These are phyloP conservation scores for Xylophagus ater DNA, from an alignment of 2,888 invertebrate genomes.

Conservation along the genomic window DNA sequence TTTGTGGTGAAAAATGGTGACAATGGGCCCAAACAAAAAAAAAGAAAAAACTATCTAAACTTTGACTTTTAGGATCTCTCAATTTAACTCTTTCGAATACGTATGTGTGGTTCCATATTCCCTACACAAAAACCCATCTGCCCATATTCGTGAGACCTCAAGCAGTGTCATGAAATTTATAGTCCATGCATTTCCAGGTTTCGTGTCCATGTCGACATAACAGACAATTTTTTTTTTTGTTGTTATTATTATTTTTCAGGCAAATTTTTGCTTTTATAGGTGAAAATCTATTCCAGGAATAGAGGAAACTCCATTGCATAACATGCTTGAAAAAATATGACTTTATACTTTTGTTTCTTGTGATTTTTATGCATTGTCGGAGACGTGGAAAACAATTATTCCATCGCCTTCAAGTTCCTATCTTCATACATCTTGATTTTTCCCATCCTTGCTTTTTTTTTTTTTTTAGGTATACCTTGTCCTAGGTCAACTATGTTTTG, in stretches of 20 bases:
- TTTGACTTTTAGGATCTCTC: too few relatives aligned
- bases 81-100: too few relatives aligned
- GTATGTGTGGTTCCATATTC: too few relatives aligned
- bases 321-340: neutral
- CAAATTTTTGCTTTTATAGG: conserved; percentile 10
- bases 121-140: too few relatives aligned
- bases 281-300: conserved; percentile 1
- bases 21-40: too few relatives aligned
- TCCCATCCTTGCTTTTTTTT: neutral
- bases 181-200: conserved; percentile 15
- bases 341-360: neutral
- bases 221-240: conserved; percentile 5
- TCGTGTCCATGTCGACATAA: conserved; percentile 16
- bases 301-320: conserved; percentile 8
- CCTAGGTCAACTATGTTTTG: neutral
- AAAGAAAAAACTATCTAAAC: too few relatives aligned
- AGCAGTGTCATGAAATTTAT: conserved; percentile 18
- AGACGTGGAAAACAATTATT: neutral
- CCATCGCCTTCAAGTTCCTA: neutral
- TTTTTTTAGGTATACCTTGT: neutral
- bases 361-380: neutral
- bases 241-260: conserved; percentile 3
- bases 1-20: too few relatives aligned
- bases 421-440: neutral
- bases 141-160: conserved; percentile 20